phyloP scores from a whole-genome alignment of 2,797 vertebrate genomes.

The Oryzias sinensis region DNA sequence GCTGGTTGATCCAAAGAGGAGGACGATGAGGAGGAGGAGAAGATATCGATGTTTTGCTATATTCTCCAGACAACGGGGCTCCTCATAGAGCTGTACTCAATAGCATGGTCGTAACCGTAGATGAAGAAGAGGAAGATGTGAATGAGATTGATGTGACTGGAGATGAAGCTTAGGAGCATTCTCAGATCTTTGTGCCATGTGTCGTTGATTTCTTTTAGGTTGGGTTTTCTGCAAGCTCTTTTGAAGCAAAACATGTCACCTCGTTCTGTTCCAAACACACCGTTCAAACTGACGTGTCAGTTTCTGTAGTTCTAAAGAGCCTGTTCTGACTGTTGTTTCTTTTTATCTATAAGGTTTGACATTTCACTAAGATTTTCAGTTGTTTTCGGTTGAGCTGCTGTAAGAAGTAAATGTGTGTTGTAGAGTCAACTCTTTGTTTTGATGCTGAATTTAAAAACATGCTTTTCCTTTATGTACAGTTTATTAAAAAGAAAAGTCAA shows the following conservation, averaged over 20 bases:
- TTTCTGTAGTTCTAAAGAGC: conserved; percentile 5
- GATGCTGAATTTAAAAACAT: no score
- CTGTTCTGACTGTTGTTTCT: conserved; percentile 3
- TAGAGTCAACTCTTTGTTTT: no score
- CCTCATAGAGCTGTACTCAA: background rate
- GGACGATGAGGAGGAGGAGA: conserved; percentile 52
- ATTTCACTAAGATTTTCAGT: background rate
- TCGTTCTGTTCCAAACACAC: conserved; percentile 11
- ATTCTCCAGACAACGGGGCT: conserved; percentile 33
- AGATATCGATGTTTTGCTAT: conserved; percentile 66
- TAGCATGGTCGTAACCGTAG: conserved; percentile 10
- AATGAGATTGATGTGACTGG: conserved; percentile 72
- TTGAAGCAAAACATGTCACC: no score
- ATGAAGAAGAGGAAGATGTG: conserved; percentile 60
- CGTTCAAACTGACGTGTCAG: conserved; percentile 15
- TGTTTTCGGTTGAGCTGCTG: no score
- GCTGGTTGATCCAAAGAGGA: background rate
- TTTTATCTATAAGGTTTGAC: conserved; percentile 8
- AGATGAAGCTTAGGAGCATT: conserved; percentile 53
- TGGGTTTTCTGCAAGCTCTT: no score
- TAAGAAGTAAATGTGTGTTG: no score
- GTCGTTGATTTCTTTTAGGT: no score
- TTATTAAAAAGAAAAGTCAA: no score
- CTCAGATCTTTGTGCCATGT: background rate
- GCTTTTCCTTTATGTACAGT: no score